A percentile compares a stretch with the other conserved stretches of the same genome.
phyloP scores from a whole-genome alignment of 2,797 vertebrate species.

The Micromesistius poutassou region DNA sequence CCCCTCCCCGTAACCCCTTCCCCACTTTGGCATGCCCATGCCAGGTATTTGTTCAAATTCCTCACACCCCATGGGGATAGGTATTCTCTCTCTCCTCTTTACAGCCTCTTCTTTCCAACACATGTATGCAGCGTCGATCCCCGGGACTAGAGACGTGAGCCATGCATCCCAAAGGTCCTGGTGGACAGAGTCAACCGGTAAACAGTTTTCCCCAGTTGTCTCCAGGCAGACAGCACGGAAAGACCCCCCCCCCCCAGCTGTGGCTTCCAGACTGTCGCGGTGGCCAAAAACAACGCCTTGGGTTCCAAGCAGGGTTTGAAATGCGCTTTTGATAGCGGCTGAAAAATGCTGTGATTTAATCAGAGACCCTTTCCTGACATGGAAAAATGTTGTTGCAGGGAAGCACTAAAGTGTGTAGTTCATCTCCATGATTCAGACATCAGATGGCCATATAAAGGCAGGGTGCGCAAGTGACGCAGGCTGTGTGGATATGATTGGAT shows the following conservation, averaged over 20 bases:
- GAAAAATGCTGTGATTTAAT: slow-evolving; percentile 53
- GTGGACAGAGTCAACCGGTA: slow-evolving; percentile 49
- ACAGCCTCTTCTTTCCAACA: slow-evolving; percentile 77
- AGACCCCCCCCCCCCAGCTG: slow-evolving; percentile 47
- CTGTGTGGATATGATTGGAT: slow-evolving; percentile 53
- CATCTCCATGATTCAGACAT: slow-evolving; percentile 57
- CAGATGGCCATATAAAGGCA: slow-evolving; percentile 44
- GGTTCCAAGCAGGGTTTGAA: slow-evolving; percentile 57
- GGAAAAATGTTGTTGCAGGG: slow-evolving; percentile 62
- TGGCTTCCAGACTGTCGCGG: slow-evolving; percentile 33
- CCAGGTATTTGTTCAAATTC: slow-evolving; percentile 85
- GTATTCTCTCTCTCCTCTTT: slow-evolving; percentile 72
- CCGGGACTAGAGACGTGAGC: slow-evolving; percentile 4
- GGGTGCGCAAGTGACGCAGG: slow-evolving; percentile 29
- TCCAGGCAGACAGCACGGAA: slow-evolving; percentile 28
- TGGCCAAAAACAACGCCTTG: slow-evolving; percentile 64
- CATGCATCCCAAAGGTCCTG: slow-evolving; percentile 46
- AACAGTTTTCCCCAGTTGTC: slow-evolving; percentile 46
- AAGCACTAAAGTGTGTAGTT: slow-evolving; percentile 42
- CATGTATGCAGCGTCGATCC: slow-evolving; percentile 27
- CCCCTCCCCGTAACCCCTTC: slow-evolving; percentile 30
- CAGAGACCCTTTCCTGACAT: slow-evolving; percentile 51
- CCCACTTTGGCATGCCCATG: slow-evolving; percentile 77
- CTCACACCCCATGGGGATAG: slow-evolving; percentile 80
- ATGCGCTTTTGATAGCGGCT: slow-evolving; percentile 59